phyloP scores from a whole-genome alignment of 2,797 vertebrate genomes.

The Phoeniculus purpureus region DNA sequence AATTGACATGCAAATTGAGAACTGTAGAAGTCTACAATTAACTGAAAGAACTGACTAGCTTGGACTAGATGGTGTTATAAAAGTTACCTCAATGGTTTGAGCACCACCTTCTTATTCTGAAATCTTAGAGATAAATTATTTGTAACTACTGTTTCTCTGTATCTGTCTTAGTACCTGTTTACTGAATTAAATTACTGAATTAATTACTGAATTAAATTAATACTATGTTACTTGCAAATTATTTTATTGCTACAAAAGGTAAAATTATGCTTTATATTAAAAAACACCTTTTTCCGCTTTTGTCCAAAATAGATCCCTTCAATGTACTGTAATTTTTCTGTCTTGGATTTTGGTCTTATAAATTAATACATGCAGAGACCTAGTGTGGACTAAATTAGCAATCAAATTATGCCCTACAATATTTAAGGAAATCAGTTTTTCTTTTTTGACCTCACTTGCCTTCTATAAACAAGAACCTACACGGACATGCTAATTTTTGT shows the following conservation, averaged over 20 bases:
- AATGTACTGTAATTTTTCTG: not conserved
- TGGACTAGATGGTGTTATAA: not conserved
- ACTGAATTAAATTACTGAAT: not conserved
- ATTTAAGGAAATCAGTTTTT: not conserved
- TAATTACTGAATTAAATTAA: not conserved
- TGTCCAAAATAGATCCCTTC: not conserved
- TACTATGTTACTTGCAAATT: not conserved
- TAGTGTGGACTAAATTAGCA: not conserved
- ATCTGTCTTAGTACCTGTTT: not conserved
- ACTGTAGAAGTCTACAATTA: not conserved
- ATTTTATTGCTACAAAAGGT: not conserved
- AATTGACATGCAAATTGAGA: not conserved
- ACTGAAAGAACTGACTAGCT: not conserved
- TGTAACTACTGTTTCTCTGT: not conserved
- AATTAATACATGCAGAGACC: not conserved
- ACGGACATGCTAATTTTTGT: not conserved
- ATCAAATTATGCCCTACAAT: not conserved
- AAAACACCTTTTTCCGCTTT: fast-evolving
- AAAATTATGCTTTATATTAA: not conserved
- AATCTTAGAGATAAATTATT: not conserved
- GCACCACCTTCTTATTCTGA: not conserved
- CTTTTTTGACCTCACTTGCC: not conserved
- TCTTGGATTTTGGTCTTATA: not conserved
- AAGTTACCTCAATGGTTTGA: not conserved
- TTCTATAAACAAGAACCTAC: not conserved